Base-by-base conservation (phyloP, 2,797 vertebrate species). In the Prionace glauca region DNA sequence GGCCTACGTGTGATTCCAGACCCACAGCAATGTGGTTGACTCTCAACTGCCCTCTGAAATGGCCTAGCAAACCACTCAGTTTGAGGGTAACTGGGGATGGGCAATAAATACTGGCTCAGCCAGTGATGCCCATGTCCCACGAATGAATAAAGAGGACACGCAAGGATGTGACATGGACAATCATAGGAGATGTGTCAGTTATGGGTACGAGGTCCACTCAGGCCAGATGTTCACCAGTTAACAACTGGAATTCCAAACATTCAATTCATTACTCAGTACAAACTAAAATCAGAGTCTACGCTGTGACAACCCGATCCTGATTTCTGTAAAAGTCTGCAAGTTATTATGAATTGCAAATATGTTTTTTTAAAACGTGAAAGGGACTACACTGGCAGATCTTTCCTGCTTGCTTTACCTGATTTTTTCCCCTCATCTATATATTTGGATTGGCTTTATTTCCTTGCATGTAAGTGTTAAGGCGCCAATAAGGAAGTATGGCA, bases 301-400 rank as follows among this genome's bases (percentile, higher is more conserved):
- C 50, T 62, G 12, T 91, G 29, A 62, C 32, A 69, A 69, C 9
- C 11, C 50, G 29, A 14, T 88, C 86, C 86, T 32, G 50, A 88
- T 45, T 56, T 56, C 86, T 60, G 50, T 45, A 50, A 88, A 88
- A 88, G 29, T 56, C 86, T 88, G 90, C 41, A 69, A 93, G 90
- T 93, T 93, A 65, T 91, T 91, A 36, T 69, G 62, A 67, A 93
- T 36, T 93, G 36, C 32, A 93, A 93, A 93, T 10, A 41, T 69
- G 41, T 41, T n/a, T n/a, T 32, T 9, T 56, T 5, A 56, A 56
- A 88, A 50, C 50, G 69, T 93, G 62, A 93, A 93, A 93, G 60
- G n/a, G 32, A 2, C 86, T 26, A 36, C 50, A 22, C 20, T 69
- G 32, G 26, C 90, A 69, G 65, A 93, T 67, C 16, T 69, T 62